Percentiles rank a stretch among this genome's conserved stretches.
phyloP scores from a whole-genome alignment of 2,113 vertebrate genomes.

The human (Homo sapiens) region DNA sequence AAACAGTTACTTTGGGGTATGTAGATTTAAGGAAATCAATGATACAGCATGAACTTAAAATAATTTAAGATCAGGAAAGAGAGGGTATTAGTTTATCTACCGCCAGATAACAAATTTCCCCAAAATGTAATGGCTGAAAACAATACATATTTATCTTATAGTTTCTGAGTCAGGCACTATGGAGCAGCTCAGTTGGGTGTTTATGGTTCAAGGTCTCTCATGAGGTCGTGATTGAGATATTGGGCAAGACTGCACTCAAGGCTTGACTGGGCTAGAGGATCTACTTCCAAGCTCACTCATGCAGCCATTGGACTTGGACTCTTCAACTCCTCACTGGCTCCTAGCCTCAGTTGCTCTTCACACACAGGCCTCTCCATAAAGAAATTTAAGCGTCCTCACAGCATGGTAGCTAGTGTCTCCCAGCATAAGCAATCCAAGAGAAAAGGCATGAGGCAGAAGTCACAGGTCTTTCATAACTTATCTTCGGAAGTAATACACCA shows the following conservation, averaged over 20 bases:
- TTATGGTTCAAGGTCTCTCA: neutral
- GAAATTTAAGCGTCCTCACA: neutral
- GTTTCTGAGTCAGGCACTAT: neutral
- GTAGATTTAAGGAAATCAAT: constrained; percentile 31
- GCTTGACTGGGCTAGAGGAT: neutral
- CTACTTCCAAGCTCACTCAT: neutral
- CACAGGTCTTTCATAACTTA: neutral
- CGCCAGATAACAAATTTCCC: neutral
- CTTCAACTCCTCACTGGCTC: neutral
- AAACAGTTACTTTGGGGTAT: neutral
- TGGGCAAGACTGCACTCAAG: neutral
- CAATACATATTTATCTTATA: neutral
- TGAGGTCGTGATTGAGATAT: neutral
- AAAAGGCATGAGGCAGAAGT: neutral
- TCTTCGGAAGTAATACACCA: neutral
- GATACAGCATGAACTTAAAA: neutral
- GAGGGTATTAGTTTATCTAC: neutral
- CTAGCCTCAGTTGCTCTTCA: neutral
- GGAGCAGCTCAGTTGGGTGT: neutral
- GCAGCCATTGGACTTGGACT: neutral
- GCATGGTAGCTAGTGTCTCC: neutral
- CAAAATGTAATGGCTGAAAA: neutral
- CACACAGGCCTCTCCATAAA: neutral
- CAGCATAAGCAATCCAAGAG: neutral
- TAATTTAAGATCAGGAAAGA: neutral